Evolutionary conservation across 2,797 vertebrate genomes (phyloP), one percentile per base, ranked within the genome.

Genomic region (Enteromius thamalakanensis): DNA sequence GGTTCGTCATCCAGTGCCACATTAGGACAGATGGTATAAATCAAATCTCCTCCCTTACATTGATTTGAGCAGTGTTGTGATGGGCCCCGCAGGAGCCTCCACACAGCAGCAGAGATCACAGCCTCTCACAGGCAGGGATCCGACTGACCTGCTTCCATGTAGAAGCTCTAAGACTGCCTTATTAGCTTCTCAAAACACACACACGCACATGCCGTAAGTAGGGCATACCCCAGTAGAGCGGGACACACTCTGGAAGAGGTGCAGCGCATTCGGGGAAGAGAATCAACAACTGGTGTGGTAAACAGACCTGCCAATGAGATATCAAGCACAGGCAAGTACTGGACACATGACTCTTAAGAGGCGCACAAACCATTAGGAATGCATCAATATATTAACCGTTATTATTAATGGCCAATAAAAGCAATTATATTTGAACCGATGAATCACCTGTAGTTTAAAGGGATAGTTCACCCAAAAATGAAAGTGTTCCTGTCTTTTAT

Each of bases 61-160:
- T 81, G 69, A 81, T 81, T 71, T 64, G 12, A 60, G 74, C 9
- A 9, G 23, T 79, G 76, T 64, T 53, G 42, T 76, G 47, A 80
- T 53, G 21, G 1, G 32, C 23, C 49, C 6, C 40, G 14, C 64
- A 26, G 37, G 70, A 76, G 37, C 14, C 60, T 72, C 29, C 42
- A 74, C 82, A 58, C 58, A 74, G 67, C 55, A 42, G 51, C 51
- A 17, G 62, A 84, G 69, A 75, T 65, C 58, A 51, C 70, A 76
- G 78, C 11, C 34, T 69, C 40, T 70, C 47, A 68, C 60, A n/a
- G 53, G 60, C n/a, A 23, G 62, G 45, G 15, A 62, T 62, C 29
- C 19, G n/a, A 64, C 70, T 74, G 78, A 87, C 82, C 75, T 82
- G 74, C 86, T 82, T 84, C 62, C 75, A 81, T 76, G 80, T 75